phyloP scores from a whole-genome alignment of 2,888 invertebrate genomes.

The Tenthredo livida region DNA sequence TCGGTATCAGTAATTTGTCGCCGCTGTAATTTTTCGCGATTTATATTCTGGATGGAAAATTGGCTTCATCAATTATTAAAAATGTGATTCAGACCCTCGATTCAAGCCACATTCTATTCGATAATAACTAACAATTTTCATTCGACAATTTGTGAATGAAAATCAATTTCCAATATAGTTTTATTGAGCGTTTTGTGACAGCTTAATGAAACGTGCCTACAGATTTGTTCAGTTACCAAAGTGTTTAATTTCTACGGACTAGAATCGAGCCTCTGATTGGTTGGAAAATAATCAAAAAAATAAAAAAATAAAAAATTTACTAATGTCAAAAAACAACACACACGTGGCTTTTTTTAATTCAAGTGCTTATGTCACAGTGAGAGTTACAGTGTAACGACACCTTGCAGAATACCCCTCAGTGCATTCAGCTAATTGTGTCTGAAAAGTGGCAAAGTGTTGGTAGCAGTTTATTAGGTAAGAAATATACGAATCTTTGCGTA shows the following conservation, averaged over 20 bases:
- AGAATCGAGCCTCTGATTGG: not conserved
- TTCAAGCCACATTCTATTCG: not conserved
- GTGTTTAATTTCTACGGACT: not conserved
- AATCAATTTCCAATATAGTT: not conserved
- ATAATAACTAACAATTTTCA: not conserved
- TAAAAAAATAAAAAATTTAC: not conserved
- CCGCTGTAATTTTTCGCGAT: not conserved
- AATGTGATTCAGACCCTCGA: not conserved
- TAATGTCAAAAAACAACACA: not conserved
- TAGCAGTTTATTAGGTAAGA: conserved; percentile 46
- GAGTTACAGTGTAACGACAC: not conserved
- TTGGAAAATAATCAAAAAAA: not conserved
- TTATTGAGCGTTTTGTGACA: not conserved
- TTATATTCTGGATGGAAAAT: not conserved
- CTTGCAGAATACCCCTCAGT: not conserved
- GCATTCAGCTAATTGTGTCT: not conserved
- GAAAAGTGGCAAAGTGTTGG: conserved; percentile 50
- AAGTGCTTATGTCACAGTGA: not conserved
- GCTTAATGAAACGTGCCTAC: conserved; percentile 16
- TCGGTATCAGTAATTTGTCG: not conserved
- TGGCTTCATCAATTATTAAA: not conserved
- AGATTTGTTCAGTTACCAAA: not conserved
- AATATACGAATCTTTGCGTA: not conserved
- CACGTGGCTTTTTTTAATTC: not conserved
- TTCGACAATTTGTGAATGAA: not conserved